These are phyloP conservation scores for Scolopax mira DNA, from an alignment of 2,113 vertebrate genomes.

Conservation along the genomic window DNA sequence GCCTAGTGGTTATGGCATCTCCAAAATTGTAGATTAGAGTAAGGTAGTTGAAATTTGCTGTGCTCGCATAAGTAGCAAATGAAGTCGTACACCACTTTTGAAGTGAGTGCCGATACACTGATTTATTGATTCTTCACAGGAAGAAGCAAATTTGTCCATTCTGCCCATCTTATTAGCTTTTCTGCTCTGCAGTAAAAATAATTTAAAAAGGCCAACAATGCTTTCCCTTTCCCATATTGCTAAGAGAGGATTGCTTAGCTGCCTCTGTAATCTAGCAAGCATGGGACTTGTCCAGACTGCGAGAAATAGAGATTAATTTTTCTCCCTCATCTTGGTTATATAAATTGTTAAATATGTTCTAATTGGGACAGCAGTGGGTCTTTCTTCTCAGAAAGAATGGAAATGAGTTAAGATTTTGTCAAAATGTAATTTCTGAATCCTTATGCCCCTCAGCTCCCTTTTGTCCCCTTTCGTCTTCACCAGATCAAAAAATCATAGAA, in stretches of 20 bases:
- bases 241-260: not conserved
- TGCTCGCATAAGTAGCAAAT: not conserved
- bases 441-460: not conserved
- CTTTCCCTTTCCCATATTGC: not conserved
- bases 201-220: not conserved
- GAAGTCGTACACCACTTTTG: not conserved
- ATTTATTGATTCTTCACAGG: not conserved
- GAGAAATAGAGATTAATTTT: not conserved
- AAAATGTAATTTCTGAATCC: not conserved
- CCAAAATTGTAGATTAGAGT: not conserved
- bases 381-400: not conserved
- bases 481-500: not conserved
- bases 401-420: not conserved
- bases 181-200: not conserved
- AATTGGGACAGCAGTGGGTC: not conserved
- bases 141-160: not conserved
- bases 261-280: not conserved
- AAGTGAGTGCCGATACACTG: not conserved
- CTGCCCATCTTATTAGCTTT: not conserved
- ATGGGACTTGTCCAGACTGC: not conserved
- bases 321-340: not conserved
- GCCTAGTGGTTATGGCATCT: not conserved
- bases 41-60: not conserved
- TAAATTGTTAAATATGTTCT: not conserved
- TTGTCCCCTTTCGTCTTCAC: not conserved